Evolutionary conservation across 2,888 invertebrate species (phyloP).

Genomic region (Tenthredo scrophulariae): DNA sequence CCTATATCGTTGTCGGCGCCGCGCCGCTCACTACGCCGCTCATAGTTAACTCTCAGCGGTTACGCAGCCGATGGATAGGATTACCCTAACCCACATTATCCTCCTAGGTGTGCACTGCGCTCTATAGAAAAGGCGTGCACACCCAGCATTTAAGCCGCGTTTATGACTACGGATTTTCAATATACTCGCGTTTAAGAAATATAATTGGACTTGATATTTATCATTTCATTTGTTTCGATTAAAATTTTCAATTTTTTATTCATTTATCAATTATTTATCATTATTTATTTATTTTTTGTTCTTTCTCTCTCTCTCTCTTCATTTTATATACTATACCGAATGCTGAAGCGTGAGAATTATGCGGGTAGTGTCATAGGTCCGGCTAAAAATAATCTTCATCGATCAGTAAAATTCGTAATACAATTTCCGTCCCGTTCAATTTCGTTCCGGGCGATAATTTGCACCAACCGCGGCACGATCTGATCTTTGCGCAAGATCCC

Average conservation of each 20-base stretch:
- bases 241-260: background rate
- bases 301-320: no score
- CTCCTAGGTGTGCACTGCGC: conserved; percentile 38
- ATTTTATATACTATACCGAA: background rate
- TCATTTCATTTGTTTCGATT: background rate
- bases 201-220: background rate
- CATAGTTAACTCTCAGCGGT: conserved; percentile 19
- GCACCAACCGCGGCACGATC: conserved; percentile 35
- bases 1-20: conserved; percentile 45
- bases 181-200: background rate
- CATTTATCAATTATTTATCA: background rate
- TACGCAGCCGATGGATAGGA: conserved; percentile 52
- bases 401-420: conserved; percentile 14
- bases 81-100: conserved; percentile 52
- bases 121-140: conserved; percentile 38
- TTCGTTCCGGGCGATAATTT: conserved; percentile 39
- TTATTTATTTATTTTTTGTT: no score
- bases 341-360: conserved; percentile 15
- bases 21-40: conserved; percentile 51
- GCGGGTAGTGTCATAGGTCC: conserved; percentile 31
- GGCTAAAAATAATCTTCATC: conserved; percentile 3
- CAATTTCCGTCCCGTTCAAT: background rate
- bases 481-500: conserved; percentile 25
- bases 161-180: background rate
- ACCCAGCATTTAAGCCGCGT: conserved; percentile 43